Evolutionary conservation across 2,113 vertebrate genomes (phyloP).

Genomic region (Nothoprocta perdicaria): DNA sequence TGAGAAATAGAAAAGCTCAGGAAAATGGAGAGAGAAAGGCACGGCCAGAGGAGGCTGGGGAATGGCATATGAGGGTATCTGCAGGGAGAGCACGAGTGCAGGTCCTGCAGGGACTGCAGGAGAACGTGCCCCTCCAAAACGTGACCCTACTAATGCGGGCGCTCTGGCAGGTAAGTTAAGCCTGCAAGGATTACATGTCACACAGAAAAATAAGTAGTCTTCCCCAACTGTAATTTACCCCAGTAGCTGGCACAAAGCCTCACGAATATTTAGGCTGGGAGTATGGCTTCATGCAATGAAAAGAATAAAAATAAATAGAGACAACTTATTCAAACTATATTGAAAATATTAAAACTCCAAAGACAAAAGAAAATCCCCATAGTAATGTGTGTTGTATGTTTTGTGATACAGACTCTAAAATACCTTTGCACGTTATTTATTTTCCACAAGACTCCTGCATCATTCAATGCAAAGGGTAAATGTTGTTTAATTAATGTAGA

Average conservation of each 20-base stretch:
- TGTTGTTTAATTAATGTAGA: conserved; percentile 42
- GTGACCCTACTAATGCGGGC: not conserved
- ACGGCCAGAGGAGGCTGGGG: not conserved
- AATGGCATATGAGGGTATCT: not conserved
- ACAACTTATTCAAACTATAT: not conserved
- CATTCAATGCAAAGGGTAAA: not conserved
- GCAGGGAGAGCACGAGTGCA: not conserved
- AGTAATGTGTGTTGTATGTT: not conserved
- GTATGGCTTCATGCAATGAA: not conserved
- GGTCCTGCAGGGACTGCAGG: not conserved
- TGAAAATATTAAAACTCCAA: not conserved
- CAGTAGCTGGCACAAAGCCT: not conserved
- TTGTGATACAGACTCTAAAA: not conserved
- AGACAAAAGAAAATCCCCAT: not conserved
- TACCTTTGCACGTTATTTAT: not conserved
- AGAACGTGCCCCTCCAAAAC: not conserved
- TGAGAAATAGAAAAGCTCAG: not conserved
- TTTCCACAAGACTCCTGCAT: not conserved
- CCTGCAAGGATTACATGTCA: not conserved
- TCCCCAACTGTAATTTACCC: not conserved
- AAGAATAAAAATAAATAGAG: not conserved
- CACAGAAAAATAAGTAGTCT: not conserved
- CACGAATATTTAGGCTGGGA: not conserved
- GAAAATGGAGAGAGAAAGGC: not conserved
- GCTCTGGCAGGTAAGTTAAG: rapidly evolving